Conservation (phyloP, 1,140 invertebrate genomes). For the Drosophila truncata region DNA sequence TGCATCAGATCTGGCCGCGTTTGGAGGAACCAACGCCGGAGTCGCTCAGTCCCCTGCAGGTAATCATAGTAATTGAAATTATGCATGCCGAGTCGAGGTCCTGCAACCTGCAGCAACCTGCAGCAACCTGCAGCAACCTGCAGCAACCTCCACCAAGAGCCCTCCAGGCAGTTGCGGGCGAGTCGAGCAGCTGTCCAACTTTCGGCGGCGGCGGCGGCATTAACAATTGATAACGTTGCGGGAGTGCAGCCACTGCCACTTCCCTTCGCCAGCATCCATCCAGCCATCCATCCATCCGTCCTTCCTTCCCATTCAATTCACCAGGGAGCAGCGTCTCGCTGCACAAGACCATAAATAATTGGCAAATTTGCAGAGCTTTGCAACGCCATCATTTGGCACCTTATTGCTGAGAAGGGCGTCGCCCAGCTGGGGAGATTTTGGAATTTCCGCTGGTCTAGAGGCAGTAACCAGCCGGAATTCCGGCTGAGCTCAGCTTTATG, state of each 20-base stretch:
- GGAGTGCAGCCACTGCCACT: not conserved
- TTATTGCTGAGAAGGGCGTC: not conserved
- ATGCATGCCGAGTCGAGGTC: constrained; percentile 24
- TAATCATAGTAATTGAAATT: constrained; percentile 84
- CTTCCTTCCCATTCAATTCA: not conserved
- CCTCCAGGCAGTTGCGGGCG: not conserved
- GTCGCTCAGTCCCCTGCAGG: constrained; percentile 90
- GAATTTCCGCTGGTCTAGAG: not conserved
- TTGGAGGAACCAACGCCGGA: constrained; percentile 86
- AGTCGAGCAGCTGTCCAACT: constrained; percentile 25
- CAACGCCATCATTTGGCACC: constrained; percentile 55
- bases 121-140: no score
- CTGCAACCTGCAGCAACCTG: not conserved
- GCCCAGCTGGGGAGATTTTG: not conserved
- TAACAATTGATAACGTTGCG: constrained; percentile 37
- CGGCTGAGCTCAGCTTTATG: not conserved
- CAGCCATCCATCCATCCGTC: not conserved
- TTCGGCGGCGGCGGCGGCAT: constrained; percentile 18
- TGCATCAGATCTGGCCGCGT: constrained; percentile 92
- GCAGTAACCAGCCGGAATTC: not conserved
- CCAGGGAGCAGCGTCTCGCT: not conserved
- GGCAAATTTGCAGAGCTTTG: constrained; percentile 38
- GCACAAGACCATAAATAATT: constrained; percentile 55
- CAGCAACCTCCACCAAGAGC: not conserved
- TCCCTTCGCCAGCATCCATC: not conserved